Evolutionary conservation across 2,113 vertebrate genomes (phyloP).

Genomic region (Callipepla californica): DNA sequence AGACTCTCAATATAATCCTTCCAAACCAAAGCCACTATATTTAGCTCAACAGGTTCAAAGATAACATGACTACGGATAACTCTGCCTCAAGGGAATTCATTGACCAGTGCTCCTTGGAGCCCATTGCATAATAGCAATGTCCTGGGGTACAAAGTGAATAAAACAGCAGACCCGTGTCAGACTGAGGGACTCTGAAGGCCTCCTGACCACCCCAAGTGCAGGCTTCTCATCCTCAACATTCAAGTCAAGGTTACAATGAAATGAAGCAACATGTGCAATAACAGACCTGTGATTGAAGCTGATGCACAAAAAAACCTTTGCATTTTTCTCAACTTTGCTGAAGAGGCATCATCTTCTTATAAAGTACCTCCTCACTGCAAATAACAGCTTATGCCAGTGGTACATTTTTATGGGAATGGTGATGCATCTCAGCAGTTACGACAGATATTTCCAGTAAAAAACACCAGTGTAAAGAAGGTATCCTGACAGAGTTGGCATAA

Average conservation of each 20-base stretch:
- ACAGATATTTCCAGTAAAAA: not conserved
- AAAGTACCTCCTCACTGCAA: not conserved
- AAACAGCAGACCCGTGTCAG: not conserved
- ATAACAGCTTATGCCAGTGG: not conserved
- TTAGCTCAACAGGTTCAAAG: not conserved
- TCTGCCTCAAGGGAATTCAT: not conserved
- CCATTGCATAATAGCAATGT: rapidly evolving
- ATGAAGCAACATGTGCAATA: not conserved
- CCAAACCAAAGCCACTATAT: not conserved
- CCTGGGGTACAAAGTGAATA: not conserved
- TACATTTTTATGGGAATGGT: not conserved
- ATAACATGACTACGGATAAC: rapidly evolving
- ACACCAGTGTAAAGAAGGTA: not conserved
- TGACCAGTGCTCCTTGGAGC: not conserved
- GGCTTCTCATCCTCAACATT: not conserved
- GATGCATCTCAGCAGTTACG: not conserved
- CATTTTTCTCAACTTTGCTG: not conserved
- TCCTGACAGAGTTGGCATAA: not conserved
- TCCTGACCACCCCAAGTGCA: rapidly evolving
- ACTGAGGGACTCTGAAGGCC: not conserved
- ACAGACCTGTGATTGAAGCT: not conserved
- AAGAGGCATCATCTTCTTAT: not conserved
- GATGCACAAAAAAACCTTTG: not conserved
- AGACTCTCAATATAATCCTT: not conserved
- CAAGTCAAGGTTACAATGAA: not conserved